Conservation (phyloP, 2,113 vertebrate species). For the Hystrix brachyura region DNA sequence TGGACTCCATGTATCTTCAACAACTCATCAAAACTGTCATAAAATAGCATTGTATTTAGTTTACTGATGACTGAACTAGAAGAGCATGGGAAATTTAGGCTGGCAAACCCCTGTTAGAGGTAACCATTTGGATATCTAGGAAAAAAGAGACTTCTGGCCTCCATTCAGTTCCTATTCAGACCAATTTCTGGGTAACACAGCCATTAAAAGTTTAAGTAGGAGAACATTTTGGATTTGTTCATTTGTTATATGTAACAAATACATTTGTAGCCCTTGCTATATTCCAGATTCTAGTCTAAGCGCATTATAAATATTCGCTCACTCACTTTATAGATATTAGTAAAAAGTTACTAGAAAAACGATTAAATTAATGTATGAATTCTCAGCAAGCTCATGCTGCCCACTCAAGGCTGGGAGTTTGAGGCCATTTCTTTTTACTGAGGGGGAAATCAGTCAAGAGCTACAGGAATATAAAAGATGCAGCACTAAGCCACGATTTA, state of each 20-base stretch:
- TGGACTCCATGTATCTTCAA: neutral
- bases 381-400: neutral
- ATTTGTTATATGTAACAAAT: neutral
- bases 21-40: neutral
- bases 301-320: neutral
- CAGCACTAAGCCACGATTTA: neutral
- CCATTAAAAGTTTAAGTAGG: neutral
- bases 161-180: neutral
- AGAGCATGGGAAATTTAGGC: neutral
- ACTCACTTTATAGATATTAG: neutral
- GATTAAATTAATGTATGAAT: neutral
- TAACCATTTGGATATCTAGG: neutral
- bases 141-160: neutral
- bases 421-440: neutral
- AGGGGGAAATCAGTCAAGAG: neutral
- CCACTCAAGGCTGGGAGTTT: neutral
- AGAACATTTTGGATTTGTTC: conserved; percentile 20
- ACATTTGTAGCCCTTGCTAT: neutral
- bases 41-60: neutral
- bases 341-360: neutral
- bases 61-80: neutral
- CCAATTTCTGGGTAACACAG: neutral
- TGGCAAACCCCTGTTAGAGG: neutral
- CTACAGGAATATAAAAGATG: neutral
- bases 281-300: neutral